These are phyloP conservation scores for Sorex fumeus DNA, from an alignment of 2,113 vertebrate genomes.

Conservation along the genomic window DNA sequence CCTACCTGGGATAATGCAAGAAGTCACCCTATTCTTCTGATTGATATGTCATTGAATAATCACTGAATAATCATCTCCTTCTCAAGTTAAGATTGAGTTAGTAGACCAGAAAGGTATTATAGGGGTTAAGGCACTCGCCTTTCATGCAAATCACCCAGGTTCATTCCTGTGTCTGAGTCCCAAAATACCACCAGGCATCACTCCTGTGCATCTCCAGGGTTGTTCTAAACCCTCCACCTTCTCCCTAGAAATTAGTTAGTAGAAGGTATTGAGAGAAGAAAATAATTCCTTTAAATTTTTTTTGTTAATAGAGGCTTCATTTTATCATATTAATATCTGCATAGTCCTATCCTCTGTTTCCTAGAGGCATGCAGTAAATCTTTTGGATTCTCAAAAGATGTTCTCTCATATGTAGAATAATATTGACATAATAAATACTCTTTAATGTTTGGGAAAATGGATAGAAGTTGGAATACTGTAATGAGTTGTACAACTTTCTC, in stretches of 20 bases:
- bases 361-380: too few relatives aligned
- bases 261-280: neutral
- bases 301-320: neutral
- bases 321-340: rapidly evolving
- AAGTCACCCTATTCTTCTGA: neutral
- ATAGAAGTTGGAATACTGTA: neutral
- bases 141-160: too few relatives aligned
- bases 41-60: neutral
- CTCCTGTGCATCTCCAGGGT: too few relatives aligned
- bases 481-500: neutral
- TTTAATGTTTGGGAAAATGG: neutral
- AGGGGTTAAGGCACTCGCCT: too few relatives aligned
- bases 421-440: neutral
- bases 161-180: too few relatives aligned
- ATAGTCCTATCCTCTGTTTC: neutral
- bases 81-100: neutral
- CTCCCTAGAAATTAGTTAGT: neutral
- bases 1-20: neutral
- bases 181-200: too few relatives aligned
- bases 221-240: too few relatives aligned
- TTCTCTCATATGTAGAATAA: neutral
- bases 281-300: neutral
- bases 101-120: too few relatives aligned
- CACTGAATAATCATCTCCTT: neutral
- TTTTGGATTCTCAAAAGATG: neutral